A percentile compares a stretch with the other conserved stretches of the same genome.
Evolutionary conservation across 2,113 vertebrate species (phyloP).

Genomic region (Sialia sialis): DNA sequence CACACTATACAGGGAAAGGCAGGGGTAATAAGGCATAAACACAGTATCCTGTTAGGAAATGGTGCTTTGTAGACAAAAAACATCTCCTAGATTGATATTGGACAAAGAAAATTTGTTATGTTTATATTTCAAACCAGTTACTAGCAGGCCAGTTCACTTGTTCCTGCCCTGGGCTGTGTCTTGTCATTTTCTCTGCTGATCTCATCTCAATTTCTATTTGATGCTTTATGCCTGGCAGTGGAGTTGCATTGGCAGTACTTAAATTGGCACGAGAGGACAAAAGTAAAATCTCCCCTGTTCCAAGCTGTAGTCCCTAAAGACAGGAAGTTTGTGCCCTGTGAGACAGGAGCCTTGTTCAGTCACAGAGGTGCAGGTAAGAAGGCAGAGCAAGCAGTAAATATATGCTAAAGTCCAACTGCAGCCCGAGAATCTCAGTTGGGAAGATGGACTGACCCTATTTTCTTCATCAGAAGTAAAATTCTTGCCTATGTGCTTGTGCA

Average conservation of each 20-base stretch:
- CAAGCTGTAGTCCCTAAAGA: background rate
- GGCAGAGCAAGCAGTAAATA: background rate
- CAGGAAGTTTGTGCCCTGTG: background rate
- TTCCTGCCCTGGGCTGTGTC: background rate
- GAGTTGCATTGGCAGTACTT: accelerated
- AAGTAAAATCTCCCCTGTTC: background rate
- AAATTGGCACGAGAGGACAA: background rate
- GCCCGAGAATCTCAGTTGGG: background rate
- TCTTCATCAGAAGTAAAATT: background rate
- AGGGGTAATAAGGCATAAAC: background rate
- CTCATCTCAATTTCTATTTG: accelerated
- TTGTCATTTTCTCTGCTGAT: background rate
- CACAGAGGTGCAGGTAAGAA: background rate
- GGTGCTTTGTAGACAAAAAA: background rate
- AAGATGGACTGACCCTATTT: background rate
- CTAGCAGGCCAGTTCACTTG: background rate
- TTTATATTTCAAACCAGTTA: background rate
- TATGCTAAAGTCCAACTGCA: background rate
- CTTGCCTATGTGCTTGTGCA: background rate
- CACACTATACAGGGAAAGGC: background rate
- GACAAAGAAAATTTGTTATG: background rate
- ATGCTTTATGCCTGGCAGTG: accelerated
- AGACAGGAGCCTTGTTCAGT: background rate
- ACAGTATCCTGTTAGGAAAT: background rate
- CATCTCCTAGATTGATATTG: background rate